Evolutionary conservation across 2,113 vertebrate genomes (phyloP), one percentile per base, ranked within the genome.

Genomic region (Ptyas mucosa): DNA sequence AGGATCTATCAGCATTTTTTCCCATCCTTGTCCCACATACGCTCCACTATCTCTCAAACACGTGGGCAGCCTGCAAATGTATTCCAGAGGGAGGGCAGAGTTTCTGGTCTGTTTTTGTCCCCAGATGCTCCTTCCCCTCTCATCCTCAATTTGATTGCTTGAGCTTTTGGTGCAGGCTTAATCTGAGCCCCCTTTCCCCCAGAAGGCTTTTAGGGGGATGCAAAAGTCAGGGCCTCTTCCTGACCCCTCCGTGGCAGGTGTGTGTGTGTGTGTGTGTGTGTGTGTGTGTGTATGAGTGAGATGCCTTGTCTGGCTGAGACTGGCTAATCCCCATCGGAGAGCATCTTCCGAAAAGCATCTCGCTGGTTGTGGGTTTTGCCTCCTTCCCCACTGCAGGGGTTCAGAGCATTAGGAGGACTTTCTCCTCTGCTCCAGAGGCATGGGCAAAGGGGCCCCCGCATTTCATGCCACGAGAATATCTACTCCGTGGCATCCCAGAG

Each of bases 401-500:
- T 85, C 1, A 10, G 93, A 92, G 89, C 94, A 64, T 94, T 55
- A 90, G 8, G 94, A 87, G 81, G 75, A 89, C 51, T 15, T 89
- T 86, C 0, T 39, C 88, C 11, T 89, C 91, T 89, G 93, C 93
- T 95, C 92, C 87, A 91, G 81, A 26, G 75, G 90, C 75, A 39
- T 20, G 91, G n/a, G 8, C 64, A 94, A 0, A 0, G 90, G 53
- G 24, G 90, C 64, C 81, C 93, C n/a, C 91, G 46, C 88, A 91
- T 89, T 90, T 20, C 88, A 93, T 93, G 91, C 95, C 93, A 54
- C 3, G 46, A 91, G 26, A 89, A 49, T 54, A 81, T 89, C 81
- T 26, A 3, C 1, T 69, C 26, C 69, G 55, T 87, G 51, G 12
- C 91, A 51, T 39, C 92, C 90, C 91, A 93, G 94, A 90, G 95